Evolutionary conservation across 2,888 invertebrate genomes (phyloP).

Genomic region (Cryptophagus acutangulus): DNA sequence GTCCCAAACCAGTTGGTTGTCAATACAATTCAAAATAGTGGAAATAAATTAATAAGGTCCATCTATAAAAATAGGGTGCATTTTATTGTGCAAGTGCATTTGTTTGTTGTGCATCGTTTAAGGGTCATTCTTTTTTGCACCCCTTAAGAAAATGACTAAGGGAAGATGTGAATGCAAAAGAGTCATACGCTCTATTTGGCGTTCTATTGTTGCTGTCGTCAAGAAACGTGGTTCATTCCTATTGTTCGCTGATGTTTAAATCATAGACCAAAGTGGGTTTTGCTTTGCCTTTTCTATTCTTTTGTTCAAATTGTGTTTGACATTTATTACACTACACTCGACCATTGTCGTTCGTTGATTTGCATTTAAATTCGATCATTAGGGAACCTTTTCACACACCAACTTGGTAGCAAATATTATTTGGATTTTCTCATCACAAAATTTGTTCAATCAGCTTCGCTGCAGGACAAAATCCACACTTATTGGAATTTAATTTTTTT

Average conservation of each 20-base stretch:
- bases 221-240: constrained; percentile 28
- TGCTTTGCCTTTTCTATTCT: no score
- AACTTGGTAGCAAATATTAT: no score
- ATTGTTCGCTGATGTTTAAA: constrained; percentile 34
- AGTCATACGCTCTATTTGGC: constrained; percentile 36
- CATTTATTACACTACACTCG: constrained; percentile 26
- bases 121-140: constrained; percentile 23
- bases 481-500: no score
- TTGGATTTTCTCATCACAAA: no score
- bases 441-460: constrained; percentile 5
- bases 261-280: constrained; percentile 28
- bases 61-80: no score
- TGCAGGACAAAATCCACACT: background rate
- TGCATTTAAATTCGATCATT: no score
- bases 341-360: no score
- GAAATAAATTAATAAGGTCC: no score
- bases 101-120: constrained; percentile 30
- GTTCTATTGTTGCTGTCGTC: constrained; percentile 32
- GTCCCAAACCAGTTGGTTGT: no score
- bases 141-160: constrained; percentile 20
- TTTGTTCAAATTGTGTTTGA: constrained; percentile 28
- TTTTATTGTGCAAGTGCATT: constrained; percentile 2
- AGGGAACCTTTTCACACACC: no score
- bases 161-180: constrained; percentile 25
- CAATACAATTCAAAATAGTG: no score